These are phyloP conservation scores for Astreopora myriophthalma DNA, from an alignment of 64 coral and sea anemone genomes.

Conservation along the genomic window DNA sequence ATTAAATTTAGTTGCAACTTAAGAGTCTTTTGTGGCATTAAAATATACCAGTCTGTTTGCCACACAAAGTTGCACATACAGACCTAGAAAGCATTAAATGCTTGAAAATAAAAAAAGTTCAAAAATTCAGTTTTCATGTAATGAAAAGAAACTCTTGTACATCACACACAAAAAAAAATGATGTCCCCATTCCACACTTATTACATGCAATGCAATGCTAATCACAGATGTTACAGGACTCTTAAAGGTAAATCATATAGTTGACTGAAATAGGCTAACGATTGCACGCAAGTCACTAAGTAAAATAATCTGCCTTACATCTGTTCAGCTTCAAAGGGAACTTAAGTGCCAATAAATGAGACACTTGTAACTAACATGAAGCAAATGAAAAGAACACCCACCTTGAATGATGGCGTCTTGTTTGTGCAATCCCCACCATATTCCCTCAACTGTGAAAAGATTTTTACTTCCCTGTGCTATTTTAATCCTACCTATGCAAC, in stretches of 20 bases:
- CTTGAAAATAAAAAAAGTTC: too few species aligned
- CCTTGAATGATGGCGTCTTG: neutral
- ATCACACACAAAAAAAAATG: neutral
- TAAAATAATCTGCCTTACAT: neutral
- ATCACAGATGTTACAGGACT: neutral
- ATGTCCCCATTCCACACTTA: neutral
- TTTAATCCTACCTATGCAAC: conserved; percentile 22
- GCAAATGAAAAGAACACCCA: conserved; percentile 4
- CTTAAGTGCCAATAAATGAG: conserved; percentile 51
- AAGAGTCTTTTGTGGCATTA: conserved; percentile 46
- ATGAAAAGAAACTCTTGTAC: neutral
- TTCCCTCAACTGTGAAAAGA: conserved; percentile 41
- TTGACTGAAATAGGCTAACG: neutral
- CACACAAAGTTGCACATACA: neutral
- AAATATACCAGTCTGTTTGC: conserved; percentile 38
- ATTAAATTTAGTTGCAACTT: conserved; percentile 36
- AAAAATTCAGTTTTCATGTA: neutral
- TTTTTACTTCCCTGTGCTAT: conserved; percentile 48
- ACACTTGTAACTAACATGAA: conserved; percentile 47
- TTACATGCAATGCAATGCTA: neutral
- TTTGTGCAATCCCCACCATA: neutral
- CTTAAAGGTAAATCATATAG: neutral
- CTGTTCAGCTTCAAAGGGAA: neutral
- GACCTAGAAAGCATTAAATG: too few species aligned
- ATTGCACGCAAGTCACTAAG: neutral